A percentile compares a stretch with the other conserved stretches of the same genome.
These are phyloP conservation scores for Manis javanica DNA, from an alignment of 2,797 vertebrate genomes.

Conservation along the genomic window DNA sequence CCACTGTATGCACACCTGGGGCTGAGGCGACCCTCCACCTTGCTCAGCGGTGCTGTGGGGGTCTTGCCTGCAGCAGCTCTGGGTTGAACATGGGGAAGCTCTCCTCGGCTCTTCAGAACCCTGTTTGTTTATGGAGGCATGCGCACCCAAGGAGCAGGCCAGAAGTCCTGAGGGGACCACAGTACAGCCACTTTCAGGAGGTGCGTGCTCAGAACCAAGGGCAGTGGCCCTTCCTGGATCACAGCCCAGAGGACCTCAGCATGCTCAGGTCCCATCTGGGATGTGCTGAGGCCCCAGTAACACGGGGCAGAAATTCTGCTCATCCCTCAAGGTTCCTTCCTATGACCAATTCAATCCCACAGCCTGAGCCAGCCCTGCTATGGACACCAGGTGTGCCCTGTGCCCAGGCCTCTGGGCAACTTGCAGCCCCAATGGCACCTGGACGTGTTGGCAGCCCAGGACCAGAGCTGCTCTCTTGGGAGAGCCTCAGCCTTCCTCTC, in stretches of 20 bases:
- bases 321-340: background rate
- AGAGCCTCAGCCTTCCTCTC: background rate
- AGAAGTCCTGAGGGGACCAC: fast-evolving
- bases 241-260: background rate
- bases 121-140: background rate
- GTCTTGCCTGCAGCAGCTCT: background rate
- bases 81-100: background rate
- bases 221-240: fast-evolving
- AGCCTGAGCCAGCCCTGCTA: background rate
- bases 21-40: background rate
- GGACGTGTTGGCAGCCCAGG: background rate
- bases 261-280: background rate
- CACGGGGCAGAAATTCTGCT: background rate
- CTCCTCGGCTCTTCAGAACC: too few relatives aligned
- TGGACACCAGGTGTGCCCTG: background rate
- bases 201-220: background rate
- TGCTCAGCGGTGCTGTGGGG: background rate
- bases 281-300: background rate
- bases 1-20: background rate
- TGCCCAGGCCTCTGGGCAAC: fast-evolving
- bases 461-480: background rate
- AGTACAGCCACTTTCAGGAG: too few relatives aligned
- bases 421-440: fast-evolving
- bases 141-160: fast-evolving
- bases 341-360: fast-evolving